Evolutionary conservation across 53 echinoderm and acorn worm genomes (phyloP), one percentile per base, ranked within the genome.

Genomic region (Apostichopus leukothele): DNA sequence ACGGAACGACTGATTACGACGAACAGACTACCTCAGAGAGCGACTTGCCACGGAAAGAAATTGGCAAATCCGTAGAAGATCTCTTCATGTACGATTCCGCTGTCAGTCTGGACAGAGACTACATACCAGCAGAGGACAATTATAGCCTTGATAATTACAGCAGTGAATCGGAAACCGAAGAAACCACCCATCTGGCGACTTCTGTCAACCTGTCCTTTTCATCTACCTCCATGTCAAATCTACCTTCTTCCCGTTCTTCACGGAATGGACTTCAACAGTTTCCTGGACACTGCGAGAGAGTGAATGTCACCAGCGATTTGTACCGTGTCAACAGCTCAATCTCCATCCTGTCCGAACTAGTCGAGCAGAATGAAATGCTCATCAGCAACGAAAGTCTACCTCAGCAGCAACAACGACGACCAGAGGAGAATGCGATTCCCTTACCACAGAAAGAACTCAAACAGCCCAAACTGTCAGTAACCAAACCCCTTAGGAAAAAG

Each of bases 71-170:
- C 23, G 73, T 74, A 52, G 74, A 87, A 18, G 75, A 75, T 26
- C 88, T 75, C 27, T 87, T 74, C 20, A 75, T 87, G 88, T 87
- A 75, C 23, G 88, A 87, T 20, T 87, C 88, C 12, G 75, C 75
- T 0, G 8, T 87, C 50, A 87, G 88, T 87, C 88, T 87, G 1
- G 75, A 87, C 22, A 52, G 88, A 23, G 88, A 87, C 51, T 87
- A 87, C 88, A 87, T 87, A 21, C 88, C 88, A 6, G 19, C 53
- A 52, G 88, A 87, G 54, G 88, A 87, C 26, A 50, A 53, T 73
- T 87, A 39, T 60, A 85, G 85, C 50, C 61, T 66, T 11, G 60
- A 85, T 26, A 25, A 59, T n/a, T 85, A 85, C 67, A 85, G 85
- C 85, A 85, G 85, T 23, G 85, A 85, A 2, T 85, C 85, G 18